Evolutionary conservation across 2,113 vertebrate species (phyloP).

Genomic region (Hypocryptadius cinnamomeus): DNA sequence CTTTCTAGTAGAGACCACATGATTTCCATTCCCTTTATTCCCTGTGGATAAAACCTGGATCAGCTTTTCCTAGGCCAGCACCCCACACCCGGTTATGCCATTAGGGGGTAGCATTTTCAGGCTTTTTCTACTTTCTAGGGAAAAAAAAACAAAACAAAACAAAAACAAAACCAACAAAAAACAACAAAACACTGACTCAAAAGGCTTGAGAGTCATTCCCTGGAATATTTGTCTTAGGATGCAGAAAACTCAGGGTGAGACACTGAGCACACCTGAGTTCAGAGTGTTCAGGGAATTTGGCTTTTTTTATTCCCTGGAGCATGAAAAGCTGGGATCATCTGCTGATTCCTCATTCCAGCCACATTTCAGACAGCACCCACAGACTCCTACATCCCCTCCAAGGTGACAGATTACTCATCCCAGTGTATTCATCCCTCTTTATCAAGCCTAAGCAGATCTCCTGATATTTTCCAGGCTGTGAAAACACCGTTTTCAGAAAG

Average conservation of each 20-base stretch:
- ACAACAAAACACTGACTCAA: neutral
- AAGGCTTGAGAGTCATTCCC: neutral
- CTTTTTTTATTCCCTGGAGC: neutral
- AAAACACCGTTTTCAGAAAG: neutral
- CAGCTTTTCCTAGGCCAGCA: neutral
- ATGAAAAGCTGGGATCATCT: neutral
- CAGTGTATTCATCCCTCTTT: neutral
- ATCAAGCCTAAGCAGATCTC: neutral
- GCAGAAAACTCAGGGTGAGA: neutral
- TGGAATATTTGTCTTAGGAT: neutral
- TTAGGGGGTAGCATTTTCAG: constrained; percentile 37
- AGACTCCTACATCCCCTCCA: neutral
- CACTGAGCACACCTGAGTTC: neutral
- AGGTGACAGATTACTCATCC: neutral
- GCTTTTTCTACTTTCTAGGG: neutral
- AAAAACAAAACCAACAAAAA: too few species aligned
- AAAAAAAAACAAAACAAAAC: neutral
- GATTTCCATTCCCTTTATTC: neutral
- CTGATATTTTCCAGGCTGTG: neutral
- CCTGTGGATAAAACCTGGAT: neutral
- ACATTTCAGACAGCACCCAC: neutral
- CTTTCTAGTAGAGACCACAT: rapidly evolving
- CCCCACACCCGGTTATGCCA: neutral
- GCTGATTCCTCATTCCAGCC: neutral
- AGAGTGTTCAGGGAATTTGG: neutral